Base-by-base conservation (phyloP, 2,888 invertebrate genomes). In the Sthenelais limicola region DNA sequence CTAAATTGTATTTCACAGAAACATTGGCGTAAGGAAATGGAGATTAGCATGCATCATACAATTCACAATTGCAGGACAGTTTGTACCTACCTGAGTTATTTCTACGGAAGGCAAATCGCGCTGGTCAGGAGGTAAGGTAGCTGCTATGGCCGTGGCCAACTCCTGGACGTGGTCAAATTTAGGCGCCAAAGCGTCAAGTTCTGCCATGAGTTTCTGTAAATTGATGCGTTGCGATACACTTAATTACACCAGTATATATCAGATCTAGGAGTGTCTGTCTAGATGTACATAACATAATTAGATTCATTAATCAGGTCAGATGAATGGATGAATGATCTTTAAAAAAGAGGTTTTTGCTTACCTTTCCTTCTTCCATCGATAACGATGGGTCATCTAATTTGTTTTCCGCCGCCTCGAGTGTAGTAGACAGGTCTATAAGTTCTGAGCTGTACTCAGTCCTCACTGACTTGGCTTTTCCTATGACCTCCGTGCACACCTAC, bases 111-210 rank as follows among this genome's bases (percentile, higher is more conserved):
- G 33, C 32, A 51, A 15, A 1, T 26, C 24, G 7, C 1, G 18
- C 24, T 62, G 38, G 4, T 3, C 38, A 2, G 35, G 12, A 24
- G 62, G 28, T 43, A 62, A 35, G 3, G 56, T 56, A 21, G 21
- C n/a, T 4, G 38, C 62, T 21, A 62, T 62, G 38, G 35, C 38
- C 28, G 62, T 38, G 33, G 62, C 62, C 1, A 26, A 62, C 24
- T 18, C 26, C 38, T 62, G 38, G 24, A 62, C 38, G 21, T 21
- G 21, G 2, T 35, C 38, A 15, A 62, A 24, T 24, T 21, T 62
- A 9, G 62, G 62, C 15, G 35, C 62, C 7, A 62, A 43, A 43
- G 35, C 62, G 26, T 62, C 62, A 1, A 62, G 38, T 21, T 35
- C 38, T 7, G 38, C 24, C 35, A 62, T 35, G 38, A 62, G 3